Percentiles rank a stretch among this genome's conserved stretches.
These are phyloP conservation scores for Lasiurus cinereus DNA, from an alignment of 2,113 vertebrate species.

Conservation along the genomic window DNA sequence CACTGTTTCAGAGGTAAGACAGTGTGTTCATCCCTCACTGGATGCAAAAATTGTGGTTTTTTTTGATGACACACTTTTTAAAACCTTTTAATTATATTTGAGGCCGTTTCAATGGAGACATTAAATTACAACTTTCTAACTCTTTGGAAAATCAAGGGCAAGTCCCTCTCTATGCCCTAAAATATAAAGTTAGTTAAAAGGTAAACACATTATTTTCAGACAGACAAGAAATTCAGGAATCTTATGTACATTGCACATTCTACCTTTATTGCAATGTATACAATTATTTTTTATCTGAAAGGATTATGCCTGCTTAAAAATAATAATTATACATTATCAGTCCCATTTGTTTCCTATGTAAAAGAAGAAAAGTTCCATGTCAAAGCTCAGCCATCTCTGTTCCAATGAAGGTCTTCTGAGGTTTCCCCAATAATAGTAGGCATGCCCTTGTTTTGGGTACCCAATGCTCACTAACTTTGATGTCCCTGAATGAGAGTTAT, in stretches of 20 bases:
- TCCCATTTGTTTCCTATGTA: background rate
- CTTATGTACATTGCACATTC: background rate
- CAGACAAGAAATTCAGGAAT: background rate
- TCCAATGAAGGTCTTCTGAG: background rate
- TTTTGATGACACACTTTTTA: background rate
- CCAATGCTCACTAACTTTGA: background rate
- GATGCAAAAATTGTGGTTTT: background rate
- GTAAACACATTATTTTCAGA: background rate
- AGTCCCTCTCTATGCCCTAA: background rate
- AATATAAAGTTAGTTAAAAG: background rate
- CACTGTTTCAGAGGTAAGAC: background rate
- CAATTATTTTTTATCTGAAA: background rate
- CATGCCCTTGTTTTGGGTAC: background rate
- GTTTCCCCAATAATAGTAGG: background rate
- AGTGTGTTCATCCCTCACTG: background rate
- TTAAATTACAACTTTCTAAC: background rate
- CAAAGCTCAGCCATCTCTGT: background rate
- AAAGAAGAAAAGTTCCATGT: background rate
- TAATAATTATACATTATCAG: background rate
- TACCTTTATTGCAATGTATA: background rate
- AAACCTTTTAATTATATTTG: slow-evolving; percentile 11
- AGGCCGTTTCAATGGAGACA: background rate
- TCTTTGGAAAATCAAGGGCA: background rate
- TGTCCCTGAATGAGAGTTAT: background rate
- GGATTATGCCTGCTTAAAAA: background rate